Percentiles rank a stretch among this genome's conserved stretches.
These are phyloP conservation scores for Typhlichthys eigenmanni DNA, from an alignment of 2,797 vertebrate species.

Conservation along the genomic window DNA sequence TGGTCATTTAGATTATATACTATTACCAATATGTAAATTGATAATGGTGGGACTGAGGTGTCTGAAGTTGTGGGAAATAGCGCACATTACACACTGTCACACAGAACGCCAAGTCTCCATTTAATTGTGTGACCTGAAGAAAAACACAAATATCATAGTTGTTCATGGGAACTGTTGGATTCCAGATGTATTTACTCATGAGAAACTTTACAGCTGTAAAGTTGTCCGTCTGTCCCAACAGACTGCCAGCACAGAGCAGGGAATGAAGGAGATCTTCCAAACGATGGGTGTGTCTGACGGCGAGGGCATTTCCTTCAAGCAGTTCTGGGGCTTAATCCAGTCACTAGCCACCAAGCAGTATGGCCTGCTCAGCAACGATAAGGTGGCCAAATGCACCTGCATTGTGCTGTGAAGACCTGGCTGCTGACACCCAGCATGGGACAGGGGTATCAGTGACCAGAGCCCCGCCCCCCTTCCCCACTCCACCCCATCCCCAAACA, in stretches of 20 bases:
- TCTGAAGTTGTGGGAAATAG: too few relatives aligned
- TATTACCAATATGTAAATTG: too few relatives aligned
- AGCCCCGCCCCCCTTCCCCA: not conserved
- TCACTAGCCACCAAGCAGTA: conserved; percentile 65
- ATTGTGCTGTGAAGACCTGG: conserved; percentile 64
- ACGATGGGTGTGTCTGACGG: conserved; percentile 77
- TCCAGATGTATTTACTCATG: not conserved
- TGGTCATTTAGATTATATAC: too few relatives aligned
- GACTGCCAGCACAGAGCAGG: conserved; percentile 60
- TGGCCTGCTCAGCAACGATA: conserved; percentile 49
- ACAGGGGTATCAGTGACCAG: conserved; percentile 5
- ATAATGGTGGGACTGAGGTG: too few relatives aligned
- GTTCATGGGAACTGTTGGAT: not conserved
- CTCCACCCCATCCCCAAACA: not conserved
- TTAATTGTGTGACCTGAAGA: too few relatives aligned
- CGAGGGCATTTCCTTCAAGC: conserved; percentile 77
- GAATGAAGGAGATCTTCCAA: conserved; percentile 63
- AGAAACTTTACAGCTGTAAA: not conserved
- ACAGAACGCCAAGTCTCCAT: too few relatives aligned
- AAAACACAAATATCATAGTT: too few relatives aligned
- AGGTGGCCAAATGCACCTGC: conserved; percentile 71
- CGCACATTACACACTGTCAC: too few relatives aligned
- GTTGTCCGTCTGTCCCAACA: conserved; percentile 28
- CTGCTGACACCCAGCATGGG: not conserved
- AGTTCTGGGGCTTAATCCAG: conserved; percentile 81